A percentile compares a stretch with the other conserved stretches of the same genome.
phyloP scores from a whole-genome alignment of 1,140 invertebrate genomes.

The Amphibalanus amphitrite region DNA sequence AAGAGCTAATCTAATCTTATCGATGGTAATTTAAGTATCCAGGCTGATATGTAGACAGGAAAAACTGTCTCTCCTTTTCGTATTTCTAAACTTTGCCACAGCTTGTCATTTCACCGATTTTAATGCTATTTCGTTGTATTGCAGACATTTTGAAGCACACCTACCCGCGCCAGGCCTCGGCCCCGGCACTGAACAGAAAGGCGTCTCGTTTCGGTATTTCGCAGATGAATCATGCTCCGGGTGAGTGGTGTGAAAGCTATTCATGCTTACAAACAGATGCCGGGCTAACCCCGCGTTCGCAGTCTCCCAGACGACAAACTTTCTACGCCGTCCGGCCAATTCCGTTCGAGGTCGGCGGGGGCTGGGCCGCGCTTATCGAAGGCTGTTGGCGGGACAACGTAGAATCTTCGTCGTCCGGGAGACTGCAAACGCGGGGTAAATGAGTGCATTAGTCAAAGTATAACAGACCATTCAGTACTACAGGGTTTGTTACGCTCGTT shows the following conservation, averaged over 20 bases:
- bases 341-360: too few relatives aligned
- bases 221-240: neutral
- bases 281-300: too few relatives aligned
- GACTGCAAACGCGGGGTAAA: too few relatives aligned
- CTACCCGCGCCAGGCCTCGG: neutral
- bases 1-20: too few relatives aligned
- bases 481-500: too few relatives aligned
- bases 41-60: neutral
- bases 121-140: neutral
- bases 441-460: neutral
- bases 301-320: too few relatives aligned
- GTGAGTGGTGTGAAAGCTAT: neutral
- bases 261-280: neutral
- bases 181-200: neutral
- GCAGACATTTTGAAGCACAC: neutral
- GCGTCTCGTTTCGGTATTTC: neutral
- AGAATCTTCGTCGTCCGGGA: too few relatives aligned
- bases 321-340: too few relatives aligned
- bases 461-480: neutral
- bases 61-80: neutral
- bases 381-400: too few relatives aligned
- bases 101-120: neutral
- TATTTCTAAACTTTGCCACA: neutral
- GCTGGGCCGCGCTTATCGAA: neutral
- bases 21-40: neutral